phyloP scores from a whole-genome alignment of 2,797 vertebrate species.

The Sebastes flavidus region DNA sequence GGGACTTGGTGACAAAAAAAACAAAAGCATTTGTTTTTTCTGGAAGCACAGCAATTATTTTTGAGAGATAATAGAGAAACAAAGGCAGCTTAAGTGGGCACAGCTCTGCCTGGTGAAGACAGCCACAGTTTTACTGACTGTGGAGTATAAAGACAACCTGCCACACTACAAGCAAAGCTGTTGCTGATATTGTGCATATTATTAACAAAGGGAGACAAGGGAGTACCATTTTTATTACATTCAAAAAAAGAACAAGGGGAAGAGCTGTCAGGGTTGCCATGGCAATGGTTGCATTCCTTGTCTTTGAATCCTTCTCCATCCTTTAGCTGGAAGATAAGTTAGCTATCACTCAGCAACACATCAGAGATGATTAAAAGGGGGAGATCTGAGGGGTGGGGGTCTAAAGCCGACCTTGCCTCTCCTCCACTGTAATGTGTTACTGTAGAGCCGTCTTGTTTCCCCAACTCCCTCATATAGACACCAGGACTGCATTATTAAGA shows the following conservation, averaged over 20 bases:
- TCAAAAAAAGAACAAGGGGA: conserved; percentile 27
- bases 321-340: conserved; percentile 43
- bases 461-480: conserved; percentile 21
- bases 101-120: conserved; percentile 8
- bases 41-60: conserved; percentile 18
- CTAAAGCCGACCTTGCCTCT: conserved; percentile 26
- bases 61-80: conserved; percentile 28
- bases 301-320: conserved; percentile 32
- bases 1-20: not conserved
- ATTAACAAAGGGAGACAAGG: conserved; percentile 48
- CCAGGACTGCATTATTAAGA: conserved; percentile 37
- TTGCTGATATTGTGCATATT: conserved; percentile 35
- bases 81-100: conserved; percentile 23
- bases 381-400: conserved; percentile 13
- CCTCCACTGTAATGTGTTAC: conserved; percentile 25
- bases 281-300: conserved; percentile 37
- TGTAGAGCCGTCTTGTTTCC: conserved; percentile 20
- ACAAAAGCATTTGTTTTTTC: conserved; percentile 1
- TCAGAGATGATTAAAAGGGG: conserved; percentile 34
- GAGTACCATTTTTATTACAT: conserved; percentile 46
- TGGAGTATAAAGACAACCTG: conserved; percentile 7
- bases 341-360: conserved; percentile 33
- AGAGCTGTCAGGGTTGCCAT: conserved; percentile 57
- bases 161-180: not conserved
- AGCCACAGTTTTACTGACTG: not conserved